Evolutionary conservation across 1,140 invertebrate species (phyloP), one percentile per base, ranked within the genome.

Genomic region (Globodera rostochiensis): DNA sequence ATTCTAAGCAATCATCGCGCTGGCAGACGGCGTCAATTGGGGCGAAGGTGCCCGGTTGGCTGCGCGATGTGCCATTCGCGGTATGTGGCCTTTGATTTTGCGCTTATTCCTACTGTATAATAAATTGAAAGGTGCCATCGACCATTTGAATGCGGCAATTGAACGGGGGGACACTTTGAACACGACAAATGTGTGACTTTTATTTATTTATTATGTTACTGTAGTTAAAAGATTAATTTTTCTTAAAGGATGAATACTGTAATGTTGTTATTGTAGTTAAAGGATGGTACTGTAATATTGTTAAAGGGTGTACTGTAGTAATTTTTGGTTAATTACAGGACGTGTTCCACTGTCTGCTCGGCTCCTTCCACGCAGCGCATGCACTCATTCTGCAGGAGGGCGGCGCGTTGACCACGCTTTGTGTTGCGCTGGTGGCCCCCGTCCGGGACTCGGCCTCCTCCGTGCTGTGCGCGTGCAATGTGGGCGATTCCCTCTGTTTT

Each of bases 401-500:
- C 83, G 95, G 94, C 25, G 93, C 95, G 88, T 90, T 96, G 7
- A 96, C 95, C 1, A 96, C 95, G 1, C 91, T 96, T 64, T 74
- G 92, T 95, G 74, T 92, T 93, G 86, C 95, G 94, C 73, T 87
- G 81, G 82, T 90, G 8, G 84, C 81, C 5, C 86, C 83, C 76
- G 86, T 83, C 19, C 88, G 87, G 50, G 86, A 88, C 69, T 91
- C 91, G 80, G 91, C 90, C 87, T 92, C 93, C 86, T 85, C 95
- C 93, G 76, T 95, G 74, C 94, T 94, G 11, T 97, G 95, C 90
- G 93, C 94, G 57, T 95, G 95, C 86, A 96, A 96, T 90, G 95
- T 96, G 36, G 95, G 95, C 2, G 95, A 96, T 89, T 95, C 94
- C 82, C 91, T 96, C 82, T 95, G 94, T 25, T 96, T 95, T 87